Evolutionary conservation across 2,797 vertebrate species (phyloP).

Genomic region (Pseudochromis fuscus): DNA sequence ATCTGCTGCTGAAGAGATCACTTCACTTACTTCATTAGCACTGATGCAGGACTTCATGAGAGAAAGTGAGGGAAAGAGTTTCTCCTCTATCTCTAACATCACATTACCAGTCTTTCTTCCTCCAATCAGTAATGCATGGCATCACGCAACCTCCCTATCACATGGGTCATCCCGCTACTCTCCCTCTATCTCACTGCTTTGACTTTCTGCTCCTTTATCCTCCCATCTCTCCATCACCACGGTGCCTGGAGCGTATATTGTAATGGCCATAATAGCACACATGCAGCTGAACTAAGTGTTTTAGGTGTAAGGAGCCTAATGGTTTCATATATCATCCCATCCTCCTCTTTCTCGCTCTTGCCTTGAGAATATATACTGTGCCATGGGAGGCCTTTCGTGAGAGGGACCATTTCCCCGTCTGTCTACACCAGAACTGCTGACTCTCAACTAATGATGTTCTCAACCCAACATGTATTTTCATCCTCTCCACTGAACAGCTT

Average conservation of each 20-base stretch:
- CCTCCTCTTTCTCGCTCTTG: conserved; percentile 7
- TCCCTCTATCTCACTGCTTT: conserved; percentile 17
- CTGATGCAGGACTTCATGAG: conserved; percentile 30
- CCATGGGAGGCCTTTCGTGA: conserved; percentile 37
- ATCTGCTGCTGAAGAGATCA: conserved; percentile 48
- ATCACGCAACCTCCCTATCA: conserved; percentile 56
- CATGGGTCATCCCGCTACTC: conserved; percentile 44
- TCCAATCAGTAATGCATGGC: conserved; percentile 66
- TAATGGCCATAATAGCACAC: conserved; percentile 65
- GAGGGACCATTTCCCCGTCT: conserved; percentile 27
- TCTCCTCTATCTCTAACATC: conserved; percentile 56
- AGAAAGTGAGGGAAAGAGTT: conserved; percentile 9
- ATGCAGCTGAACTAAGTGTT: conserved; percentile 70
- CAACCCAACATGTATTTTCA: conserved; percentile 17
- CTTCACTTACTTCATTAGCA: conserved; percentile 59
- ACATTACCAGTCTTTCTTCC: conserved; percentile 62
- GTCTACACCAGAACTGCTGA: conserved; percentile 55
- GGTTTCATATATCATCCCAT: conserved; percentile 67
- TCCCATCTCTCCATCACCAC: conserved; percentile 35
- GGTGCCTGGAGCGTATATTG: conserved; percentile 48
- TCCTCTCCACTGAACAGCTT: conserved; percentile 1
- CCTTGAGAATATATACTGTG: conserved; percentile 47
- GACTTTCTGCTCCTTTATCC: conserved; percentile 41
- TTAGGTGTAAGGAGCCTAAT: conserved; percentile 65
- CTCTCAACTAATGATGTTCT: conserved; percentile 41